phyloP scores from a whole-genome alignment of 2,888 invertebrate genomes.

The Leptogaster cylindrica region DNA sequence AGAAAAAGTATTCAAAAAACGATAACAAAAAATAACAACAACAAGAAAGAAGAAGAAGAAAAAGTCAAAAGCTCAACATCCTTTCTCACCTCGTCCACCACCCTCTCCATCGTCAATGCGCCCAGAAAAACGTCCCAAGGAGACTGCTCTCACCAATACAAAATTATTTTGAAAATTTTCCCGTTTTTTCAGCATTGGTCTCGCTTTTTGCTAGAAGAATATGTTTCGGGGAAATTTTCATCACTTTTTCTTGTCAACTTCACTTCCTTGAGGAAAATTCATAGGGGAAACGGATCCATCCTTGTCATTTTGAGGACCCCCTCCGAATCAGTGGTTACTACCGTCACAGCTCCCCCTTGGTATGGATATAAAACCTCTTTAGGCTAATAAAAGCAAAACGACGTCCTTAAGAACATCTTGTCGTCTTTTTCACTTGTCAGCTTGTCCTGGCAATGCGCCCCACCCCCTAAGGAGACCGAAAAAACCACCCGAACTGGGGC shows the following conservation, averaged over 20 bases:
- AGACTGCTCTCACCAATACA: slow-evolving; percentile 33
- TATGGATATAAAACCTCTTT: slow-evolving; percentile 28
- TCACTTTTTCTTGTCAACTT: slow-evolving; percentile 4
- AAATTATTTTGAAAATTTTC: slow-evolving; percentile 31
- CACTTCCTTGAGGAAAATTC: slow-evolving; percentile 17
- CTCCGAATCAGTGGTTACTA: slow-evolving; percentile 2
- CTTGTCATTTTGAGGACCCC: slow-evolving; percentile 9
- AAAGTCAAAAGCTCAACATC: slow-evolving; percentile 30
- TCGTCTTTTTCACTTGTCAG: slow-evolving; percentile 15
- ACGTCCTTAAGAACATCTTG: slow-evolving; percentile 6
- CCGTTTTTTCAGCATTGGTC: slow-evolving; percentile 31
- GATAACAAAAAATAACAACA: too few species aligned
- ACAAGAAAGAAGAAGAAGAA: slow-evolving; percentile 5
- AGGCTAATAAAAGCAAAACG: slow-evolving; percentile 20
- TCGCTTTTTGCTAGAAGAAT: slow-evolving; percentile 32
- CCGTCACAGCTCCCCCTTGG: slow-evolving; percentile 1
- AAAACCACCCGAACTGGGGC: not conserved
- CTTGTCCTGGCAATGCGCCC: not conserved
- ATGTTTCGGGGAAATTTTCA: slow-evolving; percentile 21
- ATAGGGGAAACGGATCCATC: slow-evolving; percentile 19
- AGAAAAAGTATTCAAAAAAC: too few species aligned
- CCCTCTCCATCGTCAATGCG: not conserved
- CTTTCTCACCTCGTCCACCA: slow-evolving; percentile 7
- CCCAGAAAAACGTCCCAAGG: not conserved
- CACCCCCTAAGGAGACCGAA: too few species aligned